phyloP scores from a whole-genome alignment of 2,797 vertebrate genomes.

The Manis javanica region DNA sequence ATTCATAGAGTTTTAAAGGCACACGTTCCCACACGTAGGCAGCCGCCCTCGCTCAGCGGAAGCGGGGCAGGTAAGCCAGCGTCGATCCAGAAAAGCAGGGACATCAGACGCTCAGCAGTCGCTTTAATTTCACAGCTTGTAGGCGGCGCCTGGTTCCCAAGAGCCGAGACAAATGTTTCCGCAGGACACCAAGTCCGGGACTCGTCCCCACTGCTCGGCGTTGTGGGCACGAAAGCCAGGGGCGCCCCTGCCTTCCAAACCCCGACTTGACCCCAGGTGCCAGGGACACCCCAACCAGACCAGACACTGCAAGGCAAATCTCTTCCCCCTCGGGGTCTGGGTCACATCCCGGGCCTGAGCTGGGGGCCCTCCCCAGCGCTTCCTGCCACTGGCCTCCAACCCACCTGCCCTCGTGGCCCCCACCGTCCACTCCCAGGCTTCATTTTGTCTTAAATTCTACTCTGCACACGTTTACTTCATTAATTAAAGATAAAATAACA shows the following conservation, averaged over 20 bases:
- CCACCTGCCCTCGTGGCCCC: constrained; percentile 68
- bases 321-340: background rate
- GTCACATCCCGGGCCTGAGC: background rate
- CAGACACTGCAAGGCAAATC: background rate
- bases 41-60: constrained; percentile 86
- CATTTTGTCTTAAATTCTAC: constrained; percentile 81
- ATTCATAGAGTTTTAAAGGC: constrained; percentile 90
- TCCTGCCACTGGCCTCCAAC: background rate
- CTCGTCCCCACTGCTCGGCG: too few relatives aligned
- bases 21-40: constrained; percentile 88
- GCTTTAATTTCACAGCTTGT: constrained; percentile 89
- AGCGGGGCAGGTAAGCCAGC: constrained; percentile 82
- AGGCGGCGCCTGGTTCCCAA: constrained; percentile 83
- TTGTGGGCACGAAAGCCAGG: background rate
- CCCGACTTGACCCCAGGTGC: background rate
- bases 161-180: constrained; percentile 80
- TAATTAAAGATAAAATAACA: constrained; percentile 89
- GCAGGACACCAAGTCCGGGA: background rate
- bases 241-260: constrained; percentile 34
- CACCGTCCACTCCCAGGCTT: constrained; percentile 76
- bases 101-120: constrained; percentile 82
- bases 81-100: constrained; percentile 85
- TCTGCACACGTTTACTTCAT: constrained; percentile 86
- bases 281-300: background rate
- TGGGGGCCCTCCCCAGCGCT: background rate